phyloP scores from a whole-genome alignment of 2,888 invertebrate species.

The Eurytoma californica region DNA sequence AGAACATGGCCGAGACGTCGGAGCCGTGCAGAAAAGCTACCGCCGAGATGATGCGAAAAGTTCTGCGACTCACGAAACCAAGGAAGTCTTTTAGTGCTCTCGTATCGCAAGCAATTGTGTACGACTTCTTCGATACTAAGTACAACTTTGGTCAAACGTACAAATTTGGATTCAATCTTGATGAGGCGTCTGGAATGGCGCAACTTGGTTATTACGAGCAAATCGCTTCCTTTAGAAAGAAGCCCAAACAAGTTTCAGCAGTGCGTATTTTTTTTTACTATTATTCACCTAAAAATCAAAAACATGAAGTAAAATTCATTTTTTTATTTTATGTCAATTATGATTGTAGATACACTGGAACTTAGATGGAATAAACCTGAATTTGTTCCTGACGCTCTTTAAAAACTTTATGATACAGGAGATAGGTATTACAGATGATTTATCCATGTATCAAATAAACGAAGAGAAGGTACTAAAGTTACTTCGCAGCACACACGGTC shows the following conservation, averaged over 20 bases:
- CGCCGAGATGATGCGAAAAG: conserved; percentile 67
- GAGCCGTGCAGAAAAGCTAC: conserved; percentile 72
- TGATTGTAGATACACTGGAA: conserved; percentile 61
- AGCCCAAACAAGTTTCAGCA: conserved; percentile 55
- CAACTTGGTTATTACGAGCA: conserved; percentile 65
- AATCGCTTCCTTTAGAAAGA: conserved; percentile 60
- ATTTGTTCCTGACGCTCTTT: conserved; percentile 41
- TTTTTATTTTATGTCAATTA: background rate
- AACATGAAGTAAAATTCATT: background rate
- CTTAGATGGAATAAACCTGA: conserved; percentile 57
- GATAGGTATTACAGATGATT: background rate
- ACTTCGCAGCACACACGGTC: conserved; percentile 42
- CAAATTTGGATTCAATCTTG: conserved; percentile 65
- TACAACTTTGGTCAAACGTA: conserved; percentile 73
- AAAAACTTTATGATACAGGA: background rate
- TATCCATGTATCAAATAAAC: conserved; percentile 27
- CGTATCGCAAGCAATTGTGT: conserved; percentile 66
- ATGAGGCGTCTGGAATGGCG: conserved; percentile 69
- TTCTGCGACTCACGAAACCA: conserved; percentile 70
- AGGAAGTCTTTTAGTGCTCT: conserved; percentile 63
- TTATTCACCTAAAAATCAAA: background rate
- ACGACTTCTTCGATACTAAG: conserved; percentile 73
- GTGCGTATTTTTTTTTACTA: conserved; percentile 55
- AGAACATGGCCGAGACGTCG: conserved; percentile 72
- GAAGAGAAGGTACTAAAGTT: conserved; percentile 59